These are phyloP conservation scores for pig (Sus scrofa) DNA, from an alignment of 2,113 vertebrate genomes.

Conservation along the genomic window DNA sequence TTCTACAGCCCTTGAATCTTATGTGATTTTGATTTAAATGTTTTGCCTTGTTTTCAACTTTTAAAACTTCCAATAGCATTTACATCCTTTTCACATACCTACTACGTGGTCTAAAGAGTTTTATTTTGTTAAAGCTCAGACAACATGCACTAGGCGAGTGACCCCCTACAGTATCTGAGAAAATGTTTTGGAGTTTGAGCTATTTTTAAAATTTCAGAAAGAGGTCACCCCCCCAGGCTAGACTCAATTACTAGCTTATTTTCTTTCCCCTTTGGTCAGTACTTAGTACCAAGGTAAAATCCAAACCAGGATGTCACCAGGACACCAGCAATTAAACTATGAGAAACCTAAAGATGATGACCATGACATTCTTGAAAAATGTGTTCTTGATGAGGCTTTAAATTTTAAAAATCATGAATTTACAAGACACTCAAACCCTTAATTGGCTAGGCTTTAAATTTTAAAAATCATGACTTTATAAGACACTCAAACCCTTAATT, in stretches of 20 bases:
- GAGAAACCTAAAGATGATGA: not conserved
- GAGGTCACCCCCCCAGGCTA: not conserved
- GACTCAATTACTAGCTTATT: not conserved
- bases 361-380: not conserved
- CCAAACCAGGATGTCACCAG: not conserved
- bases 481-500: constrained; percentile 3
- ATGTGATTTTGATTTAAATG: not conserved
- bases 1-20: not conserved
- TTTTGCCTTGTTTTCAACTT: constrained; percentile 1
- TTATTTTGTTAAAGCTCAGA: not conserved
- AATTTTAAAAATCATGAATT: constrained; percentile 39
- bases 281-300: not conserved
- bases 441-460: constrained; percentile 23
- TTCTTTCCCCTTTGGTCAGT: not conserved
- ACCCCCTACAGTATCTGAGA: not conserved
- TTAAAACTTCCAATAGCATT: not conserved
- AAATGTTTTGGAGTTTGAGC: not conserved
- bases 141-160: not conserved
- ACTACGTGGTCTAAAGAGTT: not conserved
- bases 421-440: constrained; percentile 4
- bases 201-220: not conserved
- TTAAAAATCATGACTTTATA: constrained; percentile 19
- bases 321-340: not conserved
- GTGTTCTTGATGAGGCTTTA: not conserved
- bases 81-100: not conserved